Evolutionary conservation across 2,113 vertebrate genomes (phyloP).

Genomic region (Pedionomus torquatus): DNA sequence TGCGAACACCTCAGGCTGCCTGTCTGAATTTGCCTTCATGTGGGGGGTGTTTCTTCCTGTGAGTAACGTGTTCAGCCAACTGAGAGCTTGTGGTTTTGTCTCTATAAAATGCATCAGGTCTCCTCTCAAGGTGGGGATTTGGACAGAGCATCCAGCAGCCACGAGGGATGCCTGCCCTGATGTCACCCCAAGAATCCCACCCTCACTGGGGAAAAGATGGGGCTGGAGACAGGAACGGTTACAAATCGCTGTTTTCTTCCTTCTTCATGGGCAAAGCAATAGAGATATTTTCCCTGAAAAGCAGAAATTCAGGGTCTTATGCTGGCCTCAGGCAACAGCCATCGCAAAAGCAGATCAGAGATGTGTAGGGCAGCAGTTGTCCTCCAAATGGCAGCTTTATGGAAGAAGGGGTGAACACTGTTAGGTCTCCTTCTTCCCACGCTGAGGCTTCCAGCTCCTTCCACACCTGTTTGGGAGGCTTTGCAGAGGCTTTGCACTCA

Average conservation of each 20-base stretch:
- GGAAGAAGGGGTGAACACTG: neutral
- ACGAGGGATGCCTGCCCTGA: accelerated
- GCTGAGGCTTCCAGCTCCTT: neutral
- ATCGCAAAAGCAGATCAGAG: accelerated
- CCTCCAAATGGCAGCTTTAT: neutral
- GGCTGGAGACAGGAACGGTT: neutral
- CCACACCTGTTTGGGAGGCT: neutral
- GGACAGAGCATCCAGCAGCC: neutral
- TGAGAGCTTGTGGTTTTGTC: neutral
- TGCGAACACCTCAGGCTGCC: constrained; percentile 1
- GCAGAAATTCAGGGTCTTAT: neutral
- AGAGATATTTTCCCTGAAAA: neutral
- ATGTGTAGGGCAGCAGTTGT: neutral
- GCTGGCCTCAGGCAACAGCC: neutral
- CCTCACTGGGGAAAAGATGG: neutral
- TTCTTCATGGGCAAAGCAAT: neutral
- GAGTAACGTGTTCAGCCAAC: neutral
- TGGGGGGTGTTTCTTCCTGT: neutral
- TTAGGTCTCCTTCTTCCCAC: neutral
- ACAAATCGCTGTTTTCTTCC: neutral
- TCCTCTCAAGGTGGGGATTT: neutral
- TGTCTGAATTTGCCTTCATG: neutral
- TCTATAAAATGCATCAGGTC: neutral
- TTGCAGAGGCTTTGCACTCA: neutral
- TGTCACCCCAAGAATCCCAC: neutral